Evolutionary conservation across 2,888 invertebrate species (phyloP).

Genomic region (Trichopria drosophilae): DNA sequence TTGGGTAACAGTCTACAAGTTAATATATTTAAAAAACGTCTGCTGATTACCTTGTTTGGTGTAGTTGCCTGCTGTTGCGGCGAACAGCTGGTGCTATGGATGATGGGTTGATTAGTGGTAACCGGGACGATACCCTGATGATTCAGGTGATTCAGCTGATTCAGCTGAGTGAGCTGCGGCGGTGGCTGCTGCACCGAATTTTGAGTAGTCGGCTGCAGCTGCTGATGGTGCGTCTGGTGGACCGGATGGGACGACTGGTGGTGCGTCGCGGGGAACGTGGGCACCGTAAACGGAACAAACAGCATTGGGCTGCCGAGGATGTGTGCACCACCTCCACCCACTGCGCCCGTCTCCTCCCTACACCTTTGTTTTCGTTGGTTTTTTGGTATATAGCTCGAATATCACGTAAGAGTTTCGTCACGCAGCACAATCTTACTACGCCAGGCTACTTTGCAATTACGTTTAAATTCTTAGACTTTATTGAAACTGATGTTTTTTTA

Average conservation of each 20-base stretch:
- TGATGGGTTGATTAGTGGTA: slow-evolving; percentile 46
- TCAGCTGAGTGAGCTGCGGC: slow-evolving; percentile 47
- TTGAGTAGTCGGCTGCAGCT: slow-evolving; percentile 48
- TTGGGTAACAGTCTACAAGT: too few relatives aligned
- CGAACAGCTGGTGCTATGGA: slow-evolving; percentile 56
- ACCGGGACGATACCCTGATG: slow-evolving; percentile 51
- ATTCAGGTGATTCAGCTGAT: slow-evolving; percentile 55
- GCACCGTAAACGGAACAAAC: slow-evolving; percentile 59
- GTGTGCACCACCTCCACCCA: slow-evolving; percentile 59
- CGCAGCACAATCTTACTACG: slow-evolving; percentile 38
- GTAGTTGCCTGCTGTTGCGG: slow-evolving; percentile 56
- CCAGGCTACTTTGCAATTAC: slow-evolving; percentile 32
- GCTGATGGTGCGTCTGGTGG: slow-evolving; percentile 46
- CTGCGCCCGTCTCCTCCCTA: slow-evolving; percentile 59
- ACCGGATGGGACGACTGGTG: slow-evolving; percentile 51
- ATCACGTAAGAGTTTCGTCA: slow-evolving; percentile 29
- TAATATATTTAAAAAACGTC: too few relatives aligned
- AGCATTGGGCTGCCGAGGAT: slow-evolving; percentile 59
- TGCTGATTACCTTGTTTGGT: slow-evolving; percentile 57
- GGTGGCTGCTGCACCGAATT: slow-evolving; percentile 41
- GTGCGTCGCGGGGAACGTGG: slow-evolving; percentile 56
- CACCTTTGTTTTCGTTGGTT: slow-evolving; percentile 47
- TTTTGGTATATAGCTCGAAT: slow-evolving; percentile 30
- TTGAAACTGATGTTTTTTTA: slow-evolving; percentile 23
- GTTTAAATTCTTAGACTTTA: slow-evolving; percentile 30